These are phyloP conservation scores for Chionomys nivalis DNA, from an alignment of 2,113 vertebrate genomes.

Conservation along the genomic window DNA sequence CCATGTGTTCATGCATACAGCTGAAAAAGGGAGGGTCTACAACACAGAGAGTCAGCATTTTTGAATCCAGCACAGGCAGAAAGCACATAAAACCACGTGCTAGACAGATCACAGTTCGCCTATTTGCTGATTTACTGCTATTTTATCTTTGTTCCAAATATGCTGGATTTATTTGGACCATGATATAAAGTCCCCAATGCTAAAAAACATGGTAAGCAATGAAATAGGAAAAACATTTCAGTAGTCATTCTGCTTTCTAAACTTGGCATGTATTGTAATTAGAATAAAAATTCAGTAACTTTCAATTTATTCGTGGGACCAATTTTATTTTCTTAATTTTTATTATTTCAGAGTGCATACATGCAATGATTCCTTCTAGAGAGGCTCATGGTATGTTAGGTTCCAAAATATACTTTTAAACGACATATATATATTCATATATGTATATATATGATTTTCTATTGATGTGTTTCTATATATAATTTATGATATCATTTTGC, in stretches of 20 bases:
- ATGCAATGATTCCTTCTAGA: constrained; percentile 60
- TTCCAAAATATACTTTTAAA: not conserved
- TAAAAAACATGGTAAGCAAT: constrained; percentile 23
- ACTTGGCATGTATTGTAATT: not conserved
- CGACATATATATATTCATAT: not conserved
- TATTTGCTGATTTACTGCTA: not conserved
- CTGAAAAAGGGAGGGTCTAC: not conserved
- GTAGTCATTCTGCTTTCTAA: not conserved
- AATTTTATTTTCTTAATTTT: constrained; percentile 58
- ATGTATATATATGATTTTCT: not conserved
- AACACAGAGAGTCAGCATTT: constrained; percentile 41
- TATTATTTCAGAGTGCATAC: constrained; percentile 59
- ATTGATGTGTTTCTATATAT: not conserved
- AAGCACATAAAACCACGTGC: not conserved
- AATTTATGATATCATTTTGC: not conserved
- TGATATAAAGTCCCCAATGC: not conserved
- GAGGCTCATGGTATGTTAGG: not conserved
- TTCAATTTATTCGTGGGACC: not conserved
- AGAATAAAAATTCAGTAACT: not conserved
- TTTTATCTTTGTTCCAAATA: constrained; percentile 42
- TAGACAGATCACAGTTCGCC: not conserved
- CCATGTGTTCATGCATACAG: not conserved
- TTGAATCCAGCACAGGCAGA: not conserved
- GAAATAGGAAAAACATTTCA: not conserved
- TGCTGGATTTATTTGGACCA: not conserved